Conservation (phyloP, 2,888 invertebrate genomes). For the Cheilosia vernalis region DNA sequence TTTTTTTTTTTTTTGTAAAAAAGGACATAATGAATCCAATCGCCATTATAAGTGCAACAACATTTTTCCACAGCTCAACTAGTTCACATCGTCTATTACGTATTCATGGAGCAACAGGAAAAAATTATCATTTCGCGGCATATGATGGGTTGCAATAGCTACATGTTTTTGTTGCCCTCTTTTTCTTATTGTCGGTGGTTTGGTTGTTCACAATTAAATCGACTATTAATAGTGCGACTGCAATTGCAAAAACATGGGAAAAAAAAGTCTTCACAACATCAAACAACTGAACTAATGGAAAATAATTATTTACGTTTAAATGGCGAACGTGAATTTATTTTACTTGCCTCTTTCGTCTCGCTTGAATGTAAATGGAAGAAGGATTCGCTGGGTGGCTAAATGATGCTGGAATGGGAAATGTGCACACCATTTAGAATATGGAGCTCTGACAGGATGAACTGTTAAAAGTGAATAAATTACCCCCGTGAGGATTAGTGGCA, state of each 20-base stretch:
- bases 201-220: slow-evolving; percentile 49
- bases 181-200: neutral
- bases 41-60: no score
- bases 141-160: neutral
- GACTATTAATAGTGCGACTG: slow-evolving; percentile 45
- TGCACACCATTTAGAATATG: slow-evolving; percentile 57
- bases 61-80: neutral
- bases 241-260: slow-evolving; percentile 19
- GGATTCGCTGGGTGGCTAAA: slow-evolving; percentile 1
- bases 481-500: slow-evolving; percentile 54
- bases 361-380: slow-evolving; percentile 3
- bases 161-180: neutral
- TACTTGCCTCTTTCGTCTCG: neutral
- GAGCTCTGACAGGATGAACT: slow-evolving; percentile 57
- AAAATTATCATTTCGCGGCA: neutral
- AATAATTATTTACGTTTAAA: slow-evolving; percentile 67
- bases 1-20: no score
- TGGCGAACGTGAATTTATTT: slow-evolving; percentile 52
- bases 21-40: no score
- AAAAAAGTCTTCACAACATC: slow-evolving; percentile 32
- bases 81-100: slow-evolving; percentile 31
- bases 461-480: slow-evolving; percentile 67
- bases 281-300: slow-evolving; percentile 64
- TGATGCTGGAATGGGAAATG: slow-evolving; percentile 9
- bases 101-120: slow-evolving; percentile 25